Conservation (phyloP, 2,113 vertebrate species). For the Cariama cristata region DNA sequence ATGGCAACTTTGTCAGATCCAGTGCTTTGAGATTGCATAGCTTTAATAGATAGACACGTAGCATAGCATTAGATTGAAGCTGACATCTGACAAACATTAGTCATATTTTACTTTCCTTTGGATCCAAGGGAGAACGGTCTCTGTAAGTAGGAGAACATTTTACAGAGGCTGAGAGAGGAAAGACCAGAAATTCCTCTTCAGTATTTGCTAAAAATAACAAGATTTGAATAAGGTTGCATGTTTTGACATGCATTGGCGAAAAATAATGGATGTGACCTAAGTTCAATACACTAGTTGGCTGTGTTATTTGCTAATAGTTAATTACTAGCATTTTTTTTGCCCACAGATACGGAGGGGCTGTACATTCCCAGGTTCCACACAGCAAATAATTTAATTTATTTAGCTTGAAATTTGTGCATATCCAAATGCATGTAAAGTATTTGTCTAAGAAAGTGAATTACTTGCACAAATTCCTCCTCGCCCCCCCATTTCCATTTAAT, state of each 20-base stretch:
- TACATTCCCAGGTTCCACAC: neutral
- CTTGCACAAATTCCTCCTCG: neutral
- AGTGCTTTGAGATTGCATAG: neutral
- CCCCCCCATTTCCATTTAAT: neutral
- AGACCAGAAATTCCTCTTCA: constrained; percentile 57
- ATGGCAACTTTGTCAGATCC: neutral
- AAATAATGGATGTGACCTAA: neutral
- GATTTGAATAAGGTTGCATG: neutral
- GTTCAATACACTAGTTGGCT: neutral
- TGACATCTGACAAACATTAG: constrained; percentile 51
- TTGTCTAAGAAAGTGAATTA: neutral
- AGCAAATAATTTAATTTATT: neutral
- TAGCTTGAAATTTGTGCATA: neutral
- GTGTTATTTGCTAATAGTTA: neutral
- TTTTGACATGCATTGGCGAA: neutral
- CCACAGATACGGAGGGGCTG: neutral
- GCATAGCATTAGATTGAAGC: neutral
- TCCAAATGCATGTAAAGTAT: neutral
- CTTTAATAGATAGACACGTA: neutral
- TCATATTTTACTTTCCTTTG: constrained; percentile 19
- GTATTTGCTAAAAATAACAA: constrained; percentile 57
- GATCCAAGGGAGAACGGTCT: constrained; percentile 6
- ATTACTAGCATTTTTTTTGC: neutral
- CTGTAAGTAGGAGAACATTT: constrained; percentile 61
- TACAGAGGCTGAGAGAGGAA: constrained; percentile 32